Base-by-base conservation (phyloP, 2,888 invertebrate species). In the Pycnomerus fuliginosus region DNA sequence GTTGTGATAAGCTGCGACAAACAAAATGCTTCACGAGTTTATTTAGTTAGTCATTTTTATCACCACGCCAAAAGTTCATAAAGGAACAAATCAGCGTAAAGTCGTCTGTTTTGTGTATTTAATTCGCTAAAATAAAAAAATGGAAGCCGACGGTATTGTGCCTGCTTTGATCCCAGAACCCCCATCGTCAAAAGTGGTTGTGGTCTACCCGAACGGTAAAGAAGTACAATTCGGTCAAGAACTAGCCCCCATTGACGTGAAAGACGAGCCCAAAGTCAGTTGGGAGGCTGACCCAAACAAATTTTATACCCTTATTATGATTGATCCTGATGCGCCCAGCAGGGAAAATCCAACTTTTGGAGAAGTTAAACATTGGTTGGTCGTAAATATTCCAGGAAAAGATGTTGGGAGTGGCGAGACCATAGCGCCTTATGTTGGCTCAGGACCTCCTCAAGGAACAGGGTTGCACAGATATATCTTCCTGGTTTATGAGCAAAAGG, bases 301-400 rank as follows among this genome's bases (percentile, higher is more conserved):
- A 46, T 82, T 80, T 53, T 91, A 91, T 65, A 82, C 85, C 1
- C 55, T 79, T 23, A 73, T 74, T n/a, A 72, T 79, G 73, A 70
- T 75, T 0, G 88, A 90, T 70, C 88, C 87, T 2, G 89, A 90
- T 72, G 87, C 87, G 1, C 88, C 88, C 3, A 5, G 8, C 20
- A 20, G 52, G 34, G 32, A 25, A 16, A 44, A 34, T 1, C 55
- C 53, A 3, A 48, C 22, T 27, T 50, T 41, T 7, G 38, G 84
- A 12, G 87, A 87, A 70, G 85, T 83, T 78, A 83, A 84, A 55
- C 88, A 89, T 66, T 89, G 88, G 88, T 70, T 87, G 2, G 79
- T 88, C n/a, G 84, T 79, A 15, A 89, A 89, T 62, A 83, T 89
- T 59, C 79, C 79, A 10, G 85, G 82, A 13, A 72, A 71, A 44